phyloP scores from a whole-genome alignment of 1,140 invertebrate genomes.

The Fragariocoptes setiger region DNA sequence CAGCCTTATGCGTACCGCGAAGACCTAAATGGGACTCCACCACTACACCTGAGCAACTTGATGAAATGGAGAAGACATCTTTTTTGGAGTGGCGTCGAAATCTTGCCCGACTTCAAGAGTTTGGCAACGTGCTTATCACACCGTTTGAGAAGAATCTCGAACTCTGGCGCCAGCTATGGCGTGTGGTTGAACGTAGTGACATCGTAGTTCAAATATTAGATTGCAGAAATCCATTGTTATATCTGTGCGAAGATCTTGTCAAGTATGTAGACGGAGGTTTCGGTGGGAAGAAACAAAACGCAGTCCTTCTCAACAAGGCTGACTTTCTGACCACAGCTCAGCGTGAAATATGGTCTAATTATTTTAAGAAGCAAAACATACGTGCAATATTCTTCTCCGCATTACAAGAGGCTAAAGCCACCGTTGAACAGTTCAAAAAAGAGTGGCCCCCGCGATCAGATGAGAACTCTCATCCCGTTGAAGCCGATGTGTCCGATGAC shows the following conservation, averaged over 20 bases:
- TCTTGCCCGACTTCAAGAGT: constrained; percentile 42
- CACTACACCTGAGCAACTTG: constrained; percentile 41
- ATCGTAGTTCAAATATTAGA: constrained; percentile 83
- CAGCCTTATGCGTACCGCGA: constrained; percentile 41
- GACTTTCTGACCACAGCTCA: constrained; percentile 57
- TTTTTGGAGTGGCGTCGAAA: constrained; percentile 62
- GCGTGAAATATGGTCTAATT: constrained; percentile 49
- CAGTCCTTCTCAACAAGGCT: constrained; percentile 83
- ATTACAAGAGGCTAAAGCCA: constrained; percentile 14
- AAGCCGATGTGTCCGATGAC: background rate
- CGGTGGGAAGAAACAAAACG: constrained; percentile 34
- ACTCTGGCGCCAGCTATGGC: constrained; percentile 93
- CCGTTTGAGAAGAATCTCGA: constrained; percentile 95
- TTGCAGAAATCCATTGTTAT: constrained; percentile 76
- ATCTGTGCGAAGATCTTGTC: constrained; percentile 74
- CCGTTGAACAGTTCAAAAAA: background rate
- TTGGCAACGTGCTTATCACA: constrained; percentile 46
- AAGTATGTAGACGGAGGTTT: constrained; percentile 53
- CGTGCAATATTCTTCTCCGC: constrained; percentile 56
- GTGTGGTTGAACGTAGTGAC: constrained; percentile 79
- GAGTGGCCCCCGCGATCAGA: background rate
- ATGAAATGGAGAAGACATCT: constrained; percentile 34
- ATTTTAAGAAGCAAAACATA: constrained; percentile 36
- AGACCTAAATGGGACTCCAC: constrained; percentile 44
- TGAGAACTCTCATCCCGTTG: background rate